Percentiles rank a stretch among this genome's conserved stretches.
phyloP scores from a whole-genome alignment of 2,888 invertebrate species.

The Apotomis capreana region DNA sequence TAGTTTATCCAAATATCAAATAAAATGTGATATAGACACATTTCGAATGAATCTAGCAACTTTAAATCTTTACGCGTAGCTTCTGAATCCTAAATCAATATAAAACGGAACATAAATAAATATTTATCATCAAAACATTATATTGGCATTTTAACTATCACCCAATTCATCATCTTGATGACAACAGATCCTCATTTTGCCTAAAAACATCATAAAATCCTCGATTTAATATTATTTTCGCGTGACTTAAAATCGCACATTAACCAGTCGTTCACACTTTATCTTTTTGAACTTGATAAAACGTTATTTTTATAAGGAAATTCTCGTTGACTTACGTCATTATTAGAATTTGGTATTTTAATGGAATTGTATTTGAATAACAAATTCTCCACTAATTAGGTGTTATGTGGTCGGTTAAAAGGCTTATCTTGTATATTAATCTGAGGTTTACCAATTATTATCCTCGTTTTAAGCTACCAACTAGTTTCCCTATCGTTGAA shows the following conservation, averaged over 20 bases:
- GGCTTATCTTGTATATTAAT: slow-evolving; percentile 63
- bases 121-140: slow-evolving; percentile 4
- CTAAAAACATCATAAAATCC: slow-evolving; percentile 36
- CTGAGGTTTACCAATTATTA: slow-evolving; percentile 53
- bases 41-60: too few species aligned
- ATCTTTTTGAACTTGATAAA: not conserved
- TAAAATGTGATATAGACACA: too few species aligned
- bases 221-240: slow-evolving; percentile 26
- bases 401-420: slow-evolving; percentile 62
- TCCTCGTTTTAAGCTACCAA: slow-evolving; percentile 42
- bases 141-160: slow-evolving; percentile 22
- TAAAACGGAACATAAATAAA: not conserved
- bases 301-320: too few species aligned
- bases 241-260: slow-evolving; percentile 43
- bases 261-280: slow-evolving; percentile 56
- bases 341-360: not conserved
- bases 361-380: slow-evolving; percentile 55
- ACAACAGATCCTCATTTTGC: slow-evolving; percentile 18
- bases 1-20: too few species aligned
- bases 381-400: slow-evolving; percentile 68
- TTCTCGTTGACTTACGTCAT: not conserved
- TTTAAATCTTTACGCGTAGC: too few species aligned
- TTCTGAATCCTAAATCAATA: too few species aligned
- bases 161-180: slow-evolving; percentile 26
- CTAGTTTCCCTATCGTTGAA: slow-evolving; percentile 24